Evolutionary conservation across 2,797 vertebrate genomes (phyloP), one percentile per base, ranked within the genome.

Genomic region (Acanthornis magna): DNA sequence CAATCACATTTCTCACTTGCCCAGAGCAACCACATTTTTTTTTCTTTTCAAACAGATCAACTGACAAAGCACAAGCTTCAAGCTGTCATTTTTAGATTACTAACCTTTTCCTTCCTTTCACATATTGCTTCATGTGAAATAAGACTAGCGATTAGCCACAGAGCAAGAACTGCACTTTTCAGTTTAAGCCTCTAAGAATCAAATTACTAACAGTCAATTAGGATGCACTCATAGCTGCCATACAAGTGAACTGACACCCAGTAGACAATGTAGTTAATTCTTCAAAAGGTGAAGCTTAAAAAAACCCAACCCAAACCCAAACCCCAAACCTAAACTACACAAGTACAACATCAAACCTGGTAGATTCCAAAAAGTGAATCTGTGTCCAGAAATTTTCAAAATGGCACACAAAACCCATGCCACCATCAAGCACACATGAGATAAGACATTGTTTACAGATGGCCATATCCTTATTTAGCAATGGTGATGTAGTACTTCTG

Each of bases 151-250:
- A 96, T 78, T 60, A 93, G 80, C 57, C 58, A 74, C 18, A 13
- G 9, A 38, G 36, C 40, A 72, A 86, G 45, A 90, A 89, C 77
- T 78, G 81, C 57, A 54, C 67, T 96, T 85, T 50, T 61, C 87
- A 66, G 93, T 66, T 88, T 90, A 71, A 90, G 61, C 57, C 74
- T 55, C 85, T 75, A 85, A 91, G 91, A 95, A 92, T 54, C 73
- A 77, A 61, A 43, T 92, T 78, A 68, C 72, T 94, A 86, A 89
- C 53, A 91, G 81, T 91, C 82, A 88, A 78, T 88, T 81, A 92
- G 86, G 50, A 95, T 82, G 60, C 70, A 81, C 75, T 55, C 73
- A 68, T 80, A 96, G 96, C 96, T 97, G 97, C 95, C 97, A 91
- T 91, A 92, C 71, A 88, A 93, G 54, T 81, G 71, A 96, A 93